Evolutionary conservation across 2,113 vertebrate genomes (phyloP).

Genomic region (Riparia riparia): DNA sequence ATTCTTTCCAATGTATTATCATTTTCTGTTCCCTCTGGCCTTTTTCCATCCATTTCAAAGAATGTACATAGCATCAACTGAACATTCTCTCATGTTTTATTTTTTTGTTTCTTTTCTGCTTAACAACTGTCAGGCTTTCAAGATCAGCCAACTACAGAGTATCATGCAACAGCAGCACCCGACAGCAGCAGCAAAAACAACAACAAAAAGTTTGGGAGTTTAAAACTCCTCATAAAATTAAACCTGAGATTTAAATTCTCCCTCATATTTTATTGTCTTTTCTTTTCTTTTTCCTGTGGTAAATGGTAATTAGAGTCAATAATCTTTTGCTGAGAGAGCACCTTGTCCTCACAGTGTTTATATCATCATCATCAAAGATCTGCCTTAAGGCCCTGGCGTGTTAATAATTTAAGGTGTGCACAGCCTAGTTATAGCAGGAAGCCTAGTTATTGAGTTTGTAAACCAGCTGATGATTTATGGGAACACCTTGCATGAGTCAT

Average conservation of each 20-base stretch:
- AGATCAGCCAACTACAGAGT: constrained; percentile 54
- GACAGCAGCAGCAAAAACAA: constrained; percentile 4
- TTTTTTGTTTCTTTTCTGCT: constrained; percentile 64
- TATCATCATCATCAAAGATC: constrained; percentile 97
- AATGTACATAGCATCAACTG: constrained; percentile 53
- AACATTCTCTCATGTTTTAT: constrained; percentile 59
- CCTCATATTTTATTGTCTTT: constrained; percentile 82
- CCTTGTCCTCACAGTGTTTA: constrained; percentile 94
- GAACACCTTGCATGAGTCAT: constrained; percentile 93
- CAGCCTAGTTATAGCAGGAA: constrained; percentile 94
- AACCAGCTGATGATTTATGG: constrained; percentile 98
- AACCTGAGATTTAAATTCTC: constrained; percentile 84
- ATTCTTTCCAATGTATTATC: constrained; percentile 72
- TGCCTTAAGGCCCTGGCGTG: constrained; percentile 92
- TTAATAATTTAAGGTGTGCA: constrained; percentile 98
- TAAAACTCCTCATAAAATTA: constrained; percentile 80
- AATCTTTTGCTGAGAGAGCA: constrained; percentile 98
- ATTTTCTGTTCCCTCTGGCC: constrained; percentile 76
- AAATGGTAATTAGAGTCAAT: constrained; percentile 96
- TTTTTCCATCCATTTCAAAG: constrained; percentile 78
- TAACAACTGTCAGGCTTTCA: constrained; percentile 71
- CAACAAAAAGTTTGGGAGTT: constrained; percentile 69
- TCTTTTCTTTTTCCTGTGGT: constrained; percentile 85
- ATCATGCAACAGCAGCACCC: constrained; percentile 8
- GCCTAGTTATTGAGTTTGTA: constrained; percentile 98